phyloP scores from a whole-genome alignment of 2,797 vertebrate genomes.

The Gorsachius magnificus region DNA sequence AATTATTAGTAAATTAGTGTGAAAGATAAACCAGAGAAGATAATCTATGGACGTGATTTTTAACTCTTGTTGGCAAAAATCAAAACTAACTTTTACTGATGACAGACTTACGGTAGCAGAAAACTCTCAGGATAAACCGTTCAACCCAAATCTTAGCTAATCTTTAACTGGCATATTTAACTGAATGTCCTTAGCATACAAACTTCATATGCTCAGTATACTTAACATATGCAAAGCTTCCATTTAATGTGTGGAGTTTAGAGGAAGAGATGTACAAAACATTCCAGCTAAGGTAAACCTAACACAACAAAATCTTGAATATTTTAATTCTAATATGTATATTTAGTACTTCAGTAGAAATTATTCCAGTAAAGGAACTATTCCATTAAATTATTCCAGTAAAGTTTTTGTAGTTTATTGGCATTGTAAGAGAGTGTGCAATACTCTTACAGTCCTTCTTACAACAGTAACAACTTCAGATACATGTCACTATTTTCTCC shows the following conservation, averaged over 20 bases:
- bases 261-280: not conserved
- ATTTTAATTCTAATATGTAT: not conserved
- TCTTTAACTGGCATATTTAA: not conserved
- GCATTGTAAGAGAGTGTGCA: not conserved
- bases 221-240: not conserved
- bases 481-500: not conserved
- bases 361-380: too few species aligned
- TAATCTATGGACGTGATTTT: not conserved
- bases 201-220: not conserved
- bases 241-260: not conserved
- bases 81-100: not conserved
- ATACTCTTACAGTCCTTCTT: not conserved
- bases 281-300: not conserved
- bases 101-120: not conserved
- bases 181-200: not conserved
- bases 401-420: not conserved
- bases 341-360: not conserved
- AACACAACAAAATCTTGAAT: not conserved
- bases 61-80: not conserved
- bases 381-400: not conserved
- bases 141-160: not conserved
- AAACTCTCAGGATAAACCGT: not conserved
- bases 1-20: not conserved
- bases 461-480: not conserved
- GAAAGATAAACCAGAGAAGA: not conserved